These are phyloP conservation scores for Emmelina monodactyla DNA, from an alignment of 2,888 invertebrate species.

Conservation along the genomic window DNA sequence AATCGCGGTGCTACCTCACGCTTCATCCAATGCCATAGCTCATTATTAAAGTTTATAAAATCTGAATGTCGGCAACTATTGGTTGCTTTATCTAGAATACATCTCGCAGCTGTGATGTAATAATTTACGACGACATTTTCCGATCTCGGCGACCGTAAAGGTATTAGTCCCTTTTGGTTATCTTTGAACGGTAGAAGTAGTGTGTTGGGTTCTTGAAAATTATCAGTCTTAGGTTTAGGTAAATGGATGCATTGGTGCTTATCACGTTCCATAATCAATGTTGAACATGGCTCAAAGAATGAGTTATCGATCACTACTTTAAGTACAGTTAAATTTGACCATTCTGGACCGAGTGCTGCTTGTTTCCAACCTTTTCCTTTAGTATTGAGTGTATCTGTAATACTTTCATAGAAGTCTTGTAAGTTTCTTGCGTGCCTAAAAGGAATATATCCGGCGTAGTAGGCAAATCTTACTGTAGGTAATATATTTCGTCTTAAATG, in stretches of 20 bases:
- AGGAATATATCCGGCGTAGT: conserved; percentile 50
- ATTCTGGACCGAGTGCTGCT: conserved; percentile 27
- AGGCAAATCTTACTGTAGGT: conserved; percentile 45
- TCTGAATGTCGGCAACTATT: conserved; percentile 40
- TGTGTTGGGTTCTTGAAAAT: conserved; percentile 31
- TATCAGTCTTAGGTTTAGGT: conserved; percentile 39
- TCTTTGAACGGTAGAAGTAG: conserved; percentile 42
- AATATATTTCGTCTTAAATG: conserved; percentile 40
- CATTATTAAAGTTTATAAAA: conserved; percentile 48
- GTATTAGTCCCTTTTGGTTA: conserved; percentile 35
- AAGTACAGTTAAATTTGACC: conserved; percentile 43
- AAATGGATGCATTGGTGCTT: conserved; percentile 41
- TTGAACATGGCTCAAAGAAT: conserved; percentile 32
- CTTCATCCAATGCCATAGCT: conserved; percentile 57
- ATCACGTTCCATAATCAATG: conserved; percentile 37
- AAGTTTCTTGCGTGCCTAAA: conserved; percentile 32
- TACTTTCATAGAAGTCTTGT: conserved; percentile 33
- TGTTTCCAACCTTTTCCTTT: conserved; percentile 44
- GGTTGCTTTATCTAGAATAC: conserved; percentile 42
- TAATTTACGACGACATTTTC: conserved; percentile 44
- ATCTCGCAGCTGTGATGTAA: conserved; percentile 43
- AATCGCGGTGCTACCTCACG: conserved; percentile 46
- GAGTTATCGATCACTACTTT: conserved; percentile 24
- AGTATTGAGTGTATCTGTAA: conserved; percentile 38
- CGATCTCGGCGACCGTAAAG: conserved; percentile 31